A percentile compares a stretch with the other conserved stretches of the same genome.
Conservation (phyloP, 2,113 vertebrate genomes). For the Oreamnos americanus region DNA sequence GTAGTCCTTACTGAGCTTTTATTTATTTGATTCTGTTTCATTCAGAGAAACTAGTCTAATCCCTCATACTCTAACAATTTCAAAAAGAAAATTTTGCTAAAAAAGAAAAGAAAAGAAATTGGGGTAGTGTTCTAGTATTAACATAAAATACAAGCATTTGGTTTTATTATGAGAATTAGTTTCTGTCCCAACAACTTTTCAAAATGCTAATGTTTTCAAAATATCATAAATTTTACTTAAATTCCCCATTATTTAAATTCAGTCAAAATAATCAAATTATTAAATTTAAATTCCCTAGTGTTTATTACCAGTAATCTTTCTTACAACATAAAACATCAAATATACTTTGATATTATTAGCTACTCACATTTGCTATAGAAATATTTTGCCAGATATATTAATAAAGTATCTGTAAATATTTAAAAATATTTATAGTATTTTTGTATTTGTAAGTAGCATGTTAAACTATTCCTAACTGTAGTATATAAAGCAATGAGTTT, state of each 20-base stretch:
- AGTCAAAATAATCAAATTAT: neutral
- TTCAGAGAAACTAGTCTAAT: neutral
- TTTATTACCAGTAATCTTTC: neutral
- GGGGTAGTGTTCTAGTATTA: neutral
- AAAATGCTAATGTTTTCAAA: slow-evolving; percentile 10
- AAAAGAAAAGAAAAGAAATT: neutral
- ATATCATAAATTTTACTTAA: neutral
- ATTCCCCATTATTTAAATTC: neutral
- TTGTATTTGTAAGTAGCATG: neutral
- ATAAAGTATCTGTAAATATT: neutral
- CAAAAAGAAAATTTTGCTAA: neutral
- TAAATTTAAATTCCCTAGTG: neutral
- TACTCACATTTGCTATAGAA: neutral
- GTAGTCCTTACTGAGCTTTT: neutral
- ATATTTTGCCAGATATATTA: neutral
- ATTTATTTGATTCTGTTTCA: neutral
- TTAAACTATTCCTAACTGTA: neutral
- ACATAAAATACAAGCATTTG: neutral
- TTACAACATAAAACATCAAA: neutral
- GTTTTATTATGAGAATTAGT: neutral
- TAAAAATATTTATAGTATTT: neutral
- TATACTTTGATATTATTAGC: neutral
- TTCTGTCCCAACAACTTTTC: neutral
- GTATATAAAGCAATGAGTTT: neutral
- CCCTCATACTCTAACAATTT: neutral